Base-by-base conservation (phyloP, 2,113 vertebrate genomes). In the Pao palembangensis region DNA sequence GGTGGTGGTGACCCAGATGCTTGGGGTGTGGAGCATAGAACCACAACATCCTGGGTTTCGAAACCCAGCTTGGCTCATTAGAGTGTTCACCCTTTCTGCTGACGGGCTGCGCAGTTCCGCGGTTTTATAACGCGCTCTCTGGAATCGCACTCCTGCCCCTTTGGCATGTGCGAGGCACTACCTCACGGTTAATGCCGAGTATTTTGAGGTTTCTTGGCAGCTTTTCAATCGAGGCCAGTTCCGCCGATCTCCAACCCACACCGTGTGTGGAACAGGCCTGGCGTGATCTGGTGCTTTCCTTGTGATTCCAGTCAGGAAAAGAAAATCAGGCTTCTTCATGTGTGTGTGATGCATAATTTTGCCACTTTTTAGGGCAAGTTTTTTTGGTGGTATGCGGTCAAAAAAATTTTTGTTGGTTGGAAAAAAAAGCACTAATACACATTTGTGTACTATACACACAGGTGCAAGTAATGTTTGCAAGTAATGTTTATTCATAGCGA, bases 221-320 rank as follows among this genome's bases (percentile, higher is more conserved):
- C 41, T n/a, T 44, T 52, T 64, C 41, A 28, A 58, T 70, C 48
- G 51, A 50, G 74, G 61, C 51, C 34, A 47, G 41, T 43, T 12
- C 67, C 71, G 50, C 64, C 71, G 67, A 50, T 44, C 51, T 55
- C 71, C 67, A 71, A 68, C 68, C 21, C 0, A 15, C 61, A 19
- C 47, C 42, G 18, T 41, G 14, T 46, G 73, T 72, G 58, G 46
- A 79, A 72, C 76, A 1, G 20, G 43, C 54, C 61, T 12, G 52
- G 57, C 19, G 21, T 84, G 77, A 82, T 84, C 81, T 69, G 71
- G 62, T 14, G 23, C 58, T 47, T 46, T 54, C 55, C 28, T 16
- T 53, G 58, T 55, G 67, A 56, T 72, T 54, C 62, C 62, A 64
- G 58, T 46, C 23, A 18, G 58, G 34, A 20, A 49, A 59, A 48